Evolutionary conservation across 2,888 invertebrate species (phyloP).

Genomic region (Noctuana brunneofusca): DNA sequence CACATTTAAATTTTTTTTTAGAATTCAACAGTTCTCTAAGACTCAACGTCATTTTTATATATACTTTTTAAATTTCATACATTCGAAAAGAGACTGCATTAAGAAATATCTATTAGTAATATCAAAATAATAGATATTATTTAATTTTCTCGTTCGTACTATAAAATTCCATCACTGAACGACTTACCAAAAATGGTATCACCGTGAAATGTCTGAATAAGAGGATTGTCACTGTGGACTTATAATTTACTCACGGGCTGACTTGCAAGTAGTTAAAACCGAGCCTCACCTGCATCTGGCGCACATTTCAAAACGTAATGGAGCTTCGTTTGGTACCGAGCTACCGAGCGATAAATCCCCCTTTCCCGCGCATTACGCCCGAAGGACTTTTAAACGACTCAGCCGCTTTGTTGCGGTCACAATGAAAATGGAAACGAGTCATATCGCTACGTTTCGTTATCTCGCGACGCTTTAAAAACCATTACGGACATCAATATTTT

Average conservation of each 20-base stretch:
- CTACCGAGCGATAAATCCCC: slow-evolving; percentile 25
- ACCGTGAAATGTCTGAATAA: background rate
- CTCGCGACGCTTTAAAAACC: slow-evolving; percentile 13
- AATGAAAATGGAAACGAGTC: slow-evolving; percentile 32
- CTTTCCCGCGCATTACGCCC: slow-evolving; percentile 21
- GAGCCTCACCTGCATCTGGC: slow-evolving; percentile 23
- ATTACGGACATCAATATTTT: slow-evolving; percentile 8
- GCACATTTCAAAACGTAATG: slow-evolving; percentile 25
- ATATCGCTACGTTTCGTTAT: slow-evolving; percentile 17
- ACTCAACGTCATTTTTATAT: too few relatives aligned
- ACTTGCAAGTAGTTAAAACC: slow-evolving; percentile 19
- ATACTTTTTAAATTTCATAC: too few relatives aligned
- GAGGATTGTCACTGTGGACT: slow-evolving; percentile 7
- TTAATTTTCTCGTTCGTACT: too few relatives aligned
- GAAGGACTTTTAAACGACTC: slow-evolving; percentile 27
- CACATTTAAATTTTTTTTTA: too few relatives aligned
- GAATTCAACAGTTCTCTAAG: too few relatives aligned
- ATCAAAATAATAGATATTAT: too few relatives aligned
- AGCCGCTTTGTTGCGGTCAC: slow-evolving; percentile 30
- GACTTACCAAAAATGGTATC: too few relatives aligned
- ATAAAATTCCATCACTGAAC: too few relatives aligned
- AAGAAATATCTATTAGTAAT: too few relatives aligned
- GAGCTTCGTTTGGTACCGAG: slow-evolving; percentile 27
- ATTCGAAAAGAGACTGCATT: too few relatives aligned
- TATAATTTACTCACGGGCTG: slow-evolving; percentile 16